Evolutionary conservation across 2,888 invertebrate genomes (phyloP).

Genomic region (Drosophila mulleri): DNA sequence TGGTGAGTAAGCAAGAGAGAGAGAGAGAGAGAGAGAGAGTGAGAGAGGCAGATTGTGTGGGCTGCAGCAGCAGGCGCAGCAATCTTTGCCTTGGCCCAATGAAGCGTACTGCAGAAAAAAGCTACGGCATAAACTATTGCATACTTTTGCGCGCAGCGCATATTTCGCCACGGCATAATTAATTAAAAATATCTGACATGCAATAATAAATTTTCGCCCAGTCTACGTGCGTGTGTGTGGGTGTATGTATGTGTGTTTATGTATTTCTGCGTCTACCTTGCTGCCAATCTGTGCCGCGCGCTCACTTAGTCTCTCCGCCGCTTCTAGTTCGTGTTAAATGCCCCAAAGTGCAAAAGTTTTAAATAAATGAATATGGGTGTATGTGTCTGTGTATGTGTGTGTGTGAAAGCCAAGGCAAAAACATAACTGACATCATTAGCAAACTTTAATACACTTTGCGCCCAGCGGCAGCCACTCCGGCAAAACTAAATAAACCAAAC

Average conservation of each 20-base stretch:
- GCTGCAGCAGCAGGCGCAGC: constrained; percentile 25
- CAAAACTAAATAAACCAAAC: constrained; percentile 49
- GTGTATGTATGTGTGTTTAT: too few species aligned
- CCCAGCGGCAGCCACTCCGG: constrained; percentile 37
- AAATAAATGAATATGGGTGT: constrained; percentile 69
- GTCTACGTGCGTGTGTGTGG: constrained; percentile 22
- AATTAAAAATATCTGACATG: constrained; percentile 76
- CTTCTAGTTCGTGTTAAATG: constrained; percentile 40
- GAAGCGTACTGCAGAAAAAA: constrained; percentile 42
- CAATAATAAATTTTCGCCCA: constrained; percentile 70
- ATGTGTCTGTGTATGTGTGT: constrained; percentile 1
- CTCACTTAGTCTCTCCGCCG: background rate
- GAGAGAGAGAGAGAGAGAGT: background rate
- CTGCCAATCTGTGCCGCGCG: background rate
- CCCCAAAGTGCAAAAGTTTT: constrained; percentile 71
- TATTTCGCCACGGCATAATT: constrained; percentile 74
- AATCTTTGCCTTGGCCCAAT: constrained; percentile 61
- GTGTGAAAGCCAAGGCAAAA: constrained; percentile 44
- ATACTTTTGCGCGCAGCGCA: constrained; percentile 73
- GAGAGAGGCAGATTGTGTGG: background rate
- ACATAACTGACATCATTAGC: constrained; percentile 80
- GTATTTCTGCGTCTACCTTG: background rate
- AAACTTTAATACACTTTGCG: constrained; percentile 75
- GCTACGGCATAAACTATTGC: constrained; percentile 61
- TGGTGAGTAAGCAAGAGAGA: background rate